Base-by-base conservation (phyloP, 2,113 vertebrate species). In the Rhipidura dahli region DNA sequence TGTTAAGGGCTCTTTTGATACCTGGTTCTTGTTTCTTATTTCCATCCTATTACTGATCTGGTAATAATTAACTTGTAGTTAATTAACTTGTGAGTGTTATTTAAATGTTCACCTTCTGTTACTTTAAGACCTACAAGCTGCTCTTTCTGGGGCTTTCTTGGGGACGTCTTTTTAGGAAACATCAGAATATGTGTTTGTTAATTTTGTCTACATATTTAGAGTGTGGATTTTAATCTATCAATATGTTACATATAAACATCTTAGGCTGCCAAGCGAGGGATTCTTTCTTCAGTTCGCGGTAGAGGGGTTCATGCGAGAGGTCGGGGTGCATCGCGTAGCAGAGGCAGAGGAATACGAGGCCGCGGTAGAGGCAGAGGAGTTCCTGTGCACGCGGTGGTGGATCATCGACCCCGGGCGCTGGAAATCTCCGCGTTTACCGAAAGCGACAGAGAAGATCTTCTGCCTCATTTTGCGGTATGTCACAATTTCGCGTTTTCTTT, bases 391-490 rank as follows among this genome's bases (percentile, higher is more conserved):
- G 98, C 99, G 3, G 98, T 99, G 14, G 99, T 99, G 86, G 99
- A 99, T 97, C 99, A 99, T 83, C 98, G 99, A 15, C 99, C 99
- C n/a, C 96, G 99, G 73, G 99, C 99, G 6, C 83, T 99, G 95
- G 98, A 99, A 87, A 99, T 99, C 93, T 98, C 98, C 72, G 99
- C 99, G 3, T 99, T 99, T 92, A 98, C 95, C 2, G 99, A 99
- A 51, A 98, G 97, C 2, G 99, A 99, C 83, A 97, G 98, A 66
- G 99, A 99, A 61, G 98, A 99, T 91, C 96, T 99, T 82, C 98
- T 99, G 91, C 99, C 99, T 91, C 99, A 99, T 94, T 99, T 99
- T 98, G 99, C 99, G 98, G 99, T 99, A 98, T 98, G 98, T 98
- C 79, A 30, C 61, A 86, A 7, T 49, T 77, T 49, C 40, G 18